Percentiles rank a stretch among this genome's conserved stretches.
Conservation (phyloP, 2,113 vertebrate genomes). For the Colinus virginianus region DNA sequence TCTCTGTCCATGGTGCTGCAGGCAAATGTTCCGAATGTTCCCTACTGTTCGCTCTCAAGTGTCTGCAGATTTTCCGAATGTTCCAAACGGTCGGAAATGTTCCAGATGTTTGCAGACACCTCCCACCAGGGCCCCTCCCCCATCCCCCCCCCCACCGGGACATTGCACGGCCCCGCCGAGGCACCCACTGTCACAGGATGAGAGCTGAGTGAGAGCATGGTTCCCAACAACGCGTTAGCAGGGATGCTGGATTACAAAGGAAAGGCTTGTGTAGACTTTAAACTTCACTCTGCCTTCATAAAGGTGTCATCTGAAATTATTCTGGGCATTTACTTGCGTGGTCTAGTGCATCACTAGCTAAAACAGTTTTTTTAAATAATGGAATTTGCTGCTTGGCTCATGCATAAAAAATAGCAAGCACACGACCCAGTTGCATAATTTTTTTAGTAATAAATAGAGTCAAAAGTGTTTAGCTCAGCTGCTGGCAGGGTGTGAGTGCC, state of each 20-base stretch:
- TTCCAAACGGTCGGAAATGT: neutral
- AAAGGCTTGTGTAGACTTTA: constrained; percentile 39
- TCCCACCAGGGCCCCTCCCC: neutral
- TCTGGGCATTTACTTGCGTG: constrained; percentile 68
- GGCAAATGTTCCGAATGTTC: neutral
- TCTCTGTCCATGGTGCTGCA: neutral
- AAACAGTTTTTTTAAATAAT: constrained; percentile 67
- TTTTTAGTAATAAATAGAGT: constrained; percentile 67
- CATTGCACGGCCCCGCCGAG: fast-evolving
- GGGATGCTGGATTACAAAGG: constrained; percentile 5
- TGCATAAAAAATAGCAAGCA: constrained; percentile 66
- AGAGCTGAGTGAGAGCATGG: neutral
- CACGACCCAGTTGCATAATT: constrained; percentile 72
- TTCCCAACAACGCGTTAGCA: neutral
- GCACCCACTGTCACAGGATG: neutral
- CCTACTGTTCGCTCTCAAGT: neutral
- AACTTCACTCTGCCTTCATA: constrained; percentile 60
- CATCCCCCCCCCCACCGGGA: neutral
- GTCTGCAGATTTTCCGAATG: too few species aligned
- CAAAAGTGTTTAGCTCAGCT: constrained; percentile 58
- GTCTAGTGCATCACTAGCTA: constrained; percentile 70
- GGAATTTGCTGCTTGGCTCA: constrained; percentile 67
- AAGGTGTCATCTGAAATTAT: constrained; percentile 73
- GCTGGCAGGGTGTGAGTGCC: neutral
- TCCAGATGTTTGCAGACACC: neutral